Percentiles rank a stretch among this genome's conserved stretches.
These are phyloP conservation scores for Chromis chromis DNA, from an alignment of 2,797 vertebrate species.

Conservation along the genomic window DNA sequence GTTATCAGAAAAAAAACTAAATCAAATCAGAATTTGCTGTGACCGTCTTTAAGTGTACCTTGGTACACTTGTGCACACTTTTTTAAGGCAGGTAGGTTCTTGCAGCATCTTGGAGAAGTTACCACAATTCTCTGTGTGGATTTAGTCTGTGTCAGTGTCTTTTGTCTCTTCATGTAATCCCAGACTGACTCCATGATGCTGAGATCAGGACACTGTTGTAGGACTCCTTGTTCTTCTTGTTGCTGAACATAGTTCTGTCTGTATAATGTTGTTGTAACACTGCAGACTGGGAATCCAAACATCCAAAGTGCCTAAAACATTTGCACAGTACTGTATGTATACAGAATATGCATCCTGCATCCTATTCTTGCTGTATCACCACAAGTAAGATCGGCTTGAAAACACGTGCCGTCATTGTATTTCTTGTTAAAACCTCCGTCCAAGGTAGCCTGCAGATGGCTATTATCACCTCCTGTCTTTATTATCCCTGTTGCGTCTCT, in stretches of 20 bases:
- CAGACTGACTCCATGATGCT: conserved; percentile 16
- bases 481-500: conserved; percentile 49
- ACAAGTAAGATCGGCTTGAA: conserved; percentile 57
- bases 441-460: conserved; percentile 49
- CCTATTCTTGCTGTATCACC: conserved; percentile 51
- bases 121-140: neutral
- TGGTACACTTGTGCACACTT: neutral
- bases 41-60: neutral
- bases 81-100: neutral
- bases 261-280: conserved; percentile 8
- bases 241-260: conserved; percentile 6
- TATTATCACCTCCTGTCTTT: conserved; percentile 60
- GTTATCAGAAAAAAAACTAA: neutral
- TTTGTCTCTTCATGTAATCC: conserved; percentile 22
- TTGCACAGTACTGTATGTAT: conserved; percentile 51
- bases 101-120: neutral
- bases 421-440: conserved; percentile 54
- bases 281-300: conserved; percentile 11
- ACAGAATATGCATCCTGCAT: conserved; percentile 71
- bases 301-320: conserved; percentile 17
- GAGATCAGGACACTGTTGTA: conserved; percentile 6
- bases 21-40: neutral
- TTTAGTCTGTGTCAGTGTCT: neutral
- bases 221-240: conserved; percentile 15
- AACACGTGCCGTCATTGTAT: conserved; percentile 53